Evolutionary conservation across 64 coral and sea anemone species (phyloP).

Genomic region (Montipora capricornis): DNA sequence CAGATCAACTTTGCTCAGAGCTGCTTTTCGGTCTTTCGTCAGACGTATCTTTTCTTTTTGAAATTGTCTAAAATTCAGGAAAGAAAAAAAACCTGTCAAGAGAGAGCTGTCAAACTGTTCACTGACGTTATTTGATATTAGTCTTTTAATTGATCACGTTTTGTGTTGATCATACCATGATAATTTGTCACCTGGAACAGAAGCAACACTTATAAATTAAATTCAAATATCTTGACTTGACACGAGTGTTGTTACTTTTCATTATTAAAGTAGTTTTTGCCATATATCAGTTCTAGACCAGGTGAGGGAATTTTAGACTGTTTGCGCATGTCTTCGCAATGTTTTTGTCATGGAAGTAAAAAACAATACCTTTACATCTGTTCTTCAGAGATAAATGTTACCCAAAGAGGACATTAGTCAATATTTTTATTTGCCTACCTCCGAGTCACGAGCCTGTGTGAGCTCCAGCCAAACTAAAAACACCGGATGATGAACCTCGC

Average conservation of each 20-base stretch:
- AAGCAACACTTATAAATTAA: not conserved
- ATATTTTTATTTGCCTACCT: not conserved
- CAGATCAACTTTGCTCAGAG: too few relatives aligned
- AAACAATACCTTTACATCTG: not conserved
- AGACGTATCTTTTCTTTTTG: too few relatives aligned
- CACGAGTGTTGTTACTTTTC: not conserved
- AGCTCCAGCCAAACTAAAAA: not conserved
- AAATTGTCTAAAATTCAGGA: not conserved
- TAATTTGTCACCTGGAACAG: not conserved
- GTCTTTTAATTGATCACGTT: not conserved
- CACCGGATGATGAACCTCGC: too few relatives aligned
- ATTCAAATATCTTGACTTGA: not conserved
- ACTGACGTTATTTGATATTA: not conserved
- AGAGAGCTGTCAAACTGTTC: not conserved
- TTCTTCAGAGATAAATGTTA: not conserved
- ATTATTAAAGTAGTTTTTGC: not conserved
- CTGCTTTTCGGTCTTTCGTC: too few relatives aligned
- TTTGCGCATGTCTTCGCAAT: too few relatives aligned
- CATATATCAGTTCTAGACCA: not conserved
- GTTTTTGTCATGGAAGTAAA: too few relatives aligned
- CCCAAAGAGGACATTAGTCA: not conserved
- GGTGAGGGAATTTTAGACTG: not conserved
- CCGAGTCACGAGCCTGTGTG: not conserved
- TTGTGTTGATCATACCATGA: not conserved
- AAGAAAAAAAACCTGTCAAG: not conserved